A percentile compares a stretch with the other conserved stretches of the same genome.
Evolutionary conservation across 2,113 vertebrate species (phyloP).

Genomic region (Apeltes quadracus): DNA sequence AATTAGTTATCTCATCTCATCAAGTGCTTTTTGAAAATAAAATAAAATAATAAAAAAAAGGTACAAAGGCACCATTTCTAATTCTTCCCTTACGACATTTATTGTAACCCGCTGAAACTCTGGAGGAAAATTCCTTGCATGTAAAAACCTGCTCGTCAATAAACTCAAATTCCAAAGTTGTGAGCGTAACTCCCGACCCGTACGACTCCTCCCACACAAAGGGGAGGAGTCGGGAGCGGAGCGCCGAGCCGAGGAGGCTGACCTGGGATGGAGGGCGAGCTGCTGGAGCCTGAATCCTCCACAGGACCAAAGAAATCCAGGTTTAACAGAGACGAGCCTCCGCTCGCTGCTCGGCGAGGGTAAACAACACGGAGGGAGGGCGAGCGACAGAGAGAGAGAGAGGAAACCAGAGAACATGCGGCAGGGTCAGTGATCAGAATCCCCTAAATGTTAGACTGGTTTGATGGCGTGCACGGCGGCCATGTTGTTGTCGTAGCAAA

Average conservation of each 20-base stretch:
- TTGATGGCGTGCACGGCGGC: too few relatives aligned
- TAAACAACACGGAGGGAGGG: conserved; percentile 3
- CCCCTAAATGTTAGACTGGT: conserved; percentile 4
- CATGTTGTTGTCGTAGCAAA: too few relatives aligned
- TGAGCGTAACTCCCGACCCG: not conserved
- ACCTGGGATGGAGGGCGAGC: conserved; percentile 97
- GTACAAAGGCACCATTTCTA: not conserved
- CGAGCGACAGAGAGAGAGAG: conserved; percentile 7
- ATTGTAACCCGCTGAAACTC: not conserved
- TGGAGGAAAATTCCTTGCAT: not conserved
- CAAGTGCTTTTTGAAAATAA: too few relatives aligned
- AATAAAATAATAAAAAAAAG: too few relatives aligned
- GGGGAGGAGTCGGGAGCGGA: not conserved
- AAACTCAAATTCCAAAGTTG: not conserved
- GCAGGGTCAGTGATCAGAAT: conserved; percentile 39
- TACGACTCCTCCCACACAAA: not conserved
- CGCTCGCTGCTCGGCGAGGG: conserved; percentile 87
- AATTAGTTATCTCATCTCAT: not conserved
- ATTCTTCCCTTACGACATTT: not conserved
- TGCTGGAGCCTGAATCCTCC: conserved; percentile 96
- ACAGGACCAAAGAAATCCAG: conserved; percentile 99
- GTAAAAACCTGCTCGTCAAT: not conserved
- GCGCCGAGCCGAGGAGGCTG: conserved; percentile 80
- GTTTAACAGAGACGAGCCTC: conserved; percentile 98
- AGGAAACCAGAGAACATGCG: conserved; percentile 35